A percentile compares a stretch with the other conserved stretches of the same genome.
Evolutionary conservation across 2,797 vertebrate species (phyloP).

Genomic region (Dendrocincla tyrannina): DNA sequence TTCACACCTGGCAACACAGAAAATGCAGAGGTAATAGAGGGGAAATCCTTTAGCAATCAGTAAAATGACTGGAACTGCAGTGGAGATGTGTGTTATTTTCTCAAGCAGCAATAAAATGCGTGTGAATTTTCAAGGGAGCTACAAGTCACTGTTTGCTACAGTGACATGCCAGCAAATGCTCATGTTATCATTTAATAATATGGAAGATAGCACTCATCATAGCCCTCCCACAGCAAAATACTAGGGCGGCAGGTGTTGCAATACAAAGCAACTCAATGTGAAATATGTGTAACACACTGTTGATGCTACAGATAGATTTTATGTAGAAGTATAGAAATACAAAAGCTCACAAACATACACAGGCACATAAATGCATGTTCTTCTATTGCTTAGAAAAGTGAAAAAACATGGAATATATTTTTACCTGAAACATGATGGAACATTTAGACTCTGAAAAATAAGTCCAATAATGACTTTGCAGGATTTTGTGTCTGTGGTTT

Average conservation of each 20-base stretch:
- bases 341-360: neutral
- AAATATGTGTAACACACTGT: neutral
- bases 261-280: neutral
- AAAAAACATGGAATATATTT: neutral
- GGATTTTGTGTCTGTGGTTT: neutral
- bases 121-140: constrained; percentile 39
- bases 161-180: constrained; percentile 11
- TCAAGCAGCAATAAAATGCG: constrained; percentile 39
- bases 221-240: neutral
- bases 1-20: constrained; percentile 66
- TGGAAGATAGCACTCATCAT: neutral
- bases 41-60: constrained; percentile 52
- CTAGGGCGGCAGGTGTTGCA: neutral
- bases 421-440: neutral
- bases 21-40: constrained; percentile 58
- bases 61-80: constrained; percentile 16
- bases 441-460: neutral
- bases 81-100: constrained; percentile 29
- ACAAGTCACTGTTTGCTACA: constrained; percentile 43
- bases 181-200: constrained; percentile 37
- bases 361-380: neutral
- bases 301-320: neutral
- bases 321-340: neutral
- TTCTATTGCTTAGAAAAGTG: neutral
- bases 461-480: neutral